phyloP scores from a whole-genome alignment of 1,140 invertebrate genomes.

The Liolophura sinensis region DNA sequence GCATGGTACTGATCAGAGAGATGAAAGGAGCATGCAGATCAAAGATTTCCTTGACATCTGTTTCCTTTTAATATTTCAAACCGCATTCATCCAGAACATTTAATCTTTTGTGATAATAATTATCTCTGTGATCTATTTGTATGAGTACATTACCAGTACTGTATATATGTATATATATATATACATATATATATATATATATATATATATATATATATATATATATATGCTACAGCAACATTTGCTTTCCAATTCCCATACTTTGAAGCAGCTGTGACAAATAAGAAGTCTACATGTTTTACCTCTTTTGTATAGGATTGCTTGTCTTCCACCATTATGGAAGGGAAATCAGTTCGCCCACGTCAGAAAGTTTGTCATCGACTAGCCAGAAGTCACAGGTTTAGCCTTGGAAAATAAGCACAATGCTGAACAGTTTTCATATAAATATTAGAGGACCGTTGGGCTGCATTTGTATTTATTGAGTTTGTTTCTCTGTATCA shows the following conservation, averaged over 20 bases:
- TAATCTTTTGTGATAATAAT: neutral
- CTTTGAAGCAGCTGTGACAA: too few relatives aligned
- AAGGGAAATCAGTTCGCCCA: conserved; percentile 1
- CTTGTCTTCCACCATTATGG: neutral
- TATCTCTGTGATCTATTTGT: neutral
- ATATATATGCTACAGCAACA: neutral
- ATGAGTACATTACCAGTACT: too few relatives aligned
- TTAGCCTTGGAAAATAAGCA: too few relatives aligned
- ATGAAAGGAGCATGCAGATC: neutral
- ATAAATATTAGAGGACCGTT: too few relatives aligned
- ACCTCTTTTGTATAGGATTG: neutral
- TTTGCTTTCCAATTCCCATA: too few relatives aligned
- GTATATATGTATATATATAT: too few relatives aligned
- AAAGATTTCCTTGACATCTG: neutral
- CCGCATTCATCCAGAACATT: neutral
- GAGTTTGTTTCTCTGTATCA: conserved; percentile 33
- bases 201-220: neutral
- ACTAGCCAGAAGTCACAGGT: too few relatives aligned
- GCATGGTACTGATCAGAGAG: neutral
- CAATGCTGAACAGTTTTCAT: too few relatives aligned
- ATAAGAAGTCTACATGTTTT: too few relatives aligned
- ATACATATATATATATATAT: neutral
- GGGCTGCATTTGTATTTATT: conserved; percentile 6
- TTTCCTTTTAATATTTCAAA: neutral
- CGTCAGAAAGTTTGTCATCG: neutral